Conservation (phyloP, 2,797 vertebrate species). For the Sibirionetta formosa region DNA sequence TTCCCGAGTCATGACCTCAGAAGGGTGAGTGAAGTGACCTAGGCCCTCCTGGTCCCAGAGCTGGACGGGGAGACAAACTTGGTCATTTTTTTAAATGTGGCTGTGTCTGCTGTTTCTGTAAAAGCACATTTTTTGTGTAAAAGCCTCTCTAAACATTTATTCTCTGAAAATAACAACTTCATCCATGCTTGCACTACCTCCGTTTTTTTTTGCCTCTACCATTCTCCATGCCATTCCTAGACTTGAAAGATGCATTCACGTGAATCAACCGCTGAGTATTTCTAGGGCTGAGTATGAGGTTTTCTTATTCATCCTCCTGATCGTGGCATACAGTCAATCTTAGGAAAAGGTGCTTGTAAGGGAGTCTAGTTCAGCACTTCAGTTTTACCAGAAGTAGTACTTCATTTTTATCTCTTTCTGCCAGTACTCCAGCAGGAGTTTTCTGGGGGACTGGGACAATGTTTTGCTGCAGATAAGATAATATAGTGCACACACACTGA, state of each 20-base stretch:
- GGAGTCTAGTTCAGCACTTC: slow-evolving; percentile 57
- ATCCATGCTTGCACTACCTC: neutral
- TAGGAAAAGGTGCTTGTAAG: neutral
- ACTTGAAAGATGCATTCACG: neutral
- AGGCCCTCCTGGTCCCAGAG: neutral
- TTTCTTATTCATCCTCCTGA: neutral
- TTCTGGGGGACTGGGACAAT: slow-evolving; percentile 8
- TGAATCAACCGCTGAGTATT: neutral
- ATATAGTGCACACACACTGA: slow-evolving; percentile 39
- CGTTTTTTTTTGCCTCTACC: neutral
- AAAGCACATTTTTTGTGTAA: neutral
- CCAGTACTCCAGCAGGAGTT: slow-evolving; percentile 44
- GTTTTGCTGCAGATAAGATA: slow-evolving; percentile 69
- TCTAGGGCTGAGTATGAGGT: neutral
- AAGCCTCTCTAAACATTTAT: neutral
- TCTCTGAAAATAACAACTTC: neutral
- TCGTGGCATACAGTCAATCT: neutral
- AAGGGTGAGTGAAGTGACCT: neutral
- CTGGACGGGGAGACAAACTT: neutral
- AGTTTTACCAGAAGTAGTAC: slow-evolving; percentile 10
- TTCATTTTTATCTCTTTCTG: slow-evolving; percentile 71
- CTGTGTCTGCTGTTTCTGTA: neutral
- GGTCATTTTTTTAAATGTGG: neutral
- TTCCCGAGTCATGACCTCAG: neutral
- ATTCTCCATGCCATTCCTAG: neutral